These are phyloP conservation scores for Gibbula magus DNA, from an alignment of 2,888 invertebrate species.

Conservation along the genomic window DNA sequence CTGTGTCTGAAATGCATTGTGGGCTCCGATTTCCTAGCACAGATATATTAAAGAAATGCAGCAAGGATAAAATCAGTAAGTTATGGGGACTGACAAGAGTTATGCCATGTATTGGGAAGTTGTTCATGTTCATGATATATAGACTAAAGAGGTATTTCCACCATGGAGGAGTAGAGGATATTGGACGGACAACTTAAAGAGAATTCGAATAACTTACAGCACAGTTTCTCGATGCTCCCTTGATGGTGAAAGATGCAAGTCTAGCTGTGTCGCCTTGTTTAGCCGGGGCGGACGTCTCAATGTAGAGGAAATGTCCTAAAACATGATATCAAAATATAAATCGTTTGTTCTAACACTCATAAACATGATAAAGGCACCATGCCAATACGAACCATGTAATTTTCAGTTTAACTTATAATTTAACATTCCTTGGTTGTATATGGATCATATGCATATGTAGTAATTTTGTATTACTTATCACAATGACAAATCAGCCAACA, in stretches of 20 bases:
- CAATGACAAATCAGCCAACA: too few species aligned
- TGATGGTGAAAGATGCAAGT: slow-evolving; percentile 49
- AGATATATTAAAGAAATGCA: too few species aligned
- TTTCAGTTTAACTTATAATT: too few species aligned
- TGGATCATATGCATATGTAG: too few species aligned
- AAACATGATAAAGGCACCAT: too few species aligned
- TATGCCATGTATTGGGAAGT: too few species aligned
- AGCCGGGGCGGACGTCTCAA: slow-evolving; percentile 56
- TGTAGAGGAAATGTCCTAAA: slow-evolving; percentile 54
- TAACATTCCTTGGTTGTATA: too few species aligned
- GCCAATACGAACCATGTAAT: too few species aligned
- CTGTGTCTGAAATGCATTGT: background rate
- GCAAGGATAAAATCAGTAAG: background rate
- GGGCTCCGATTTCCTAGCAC: too few species aligned
- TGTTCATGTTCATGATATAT: background rate
- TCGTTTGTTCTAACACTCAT: too few species aligned
- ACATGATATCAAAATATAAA: background rate
- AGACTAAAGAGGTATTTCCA: background rate
- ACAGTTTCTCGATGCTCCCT: slow-evolving; percentile 50
- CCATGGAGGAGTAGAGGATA: background rate
- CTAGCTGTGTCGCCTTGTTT: slow-evolving; percentile 56
- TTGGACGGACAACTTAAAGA: background rate
- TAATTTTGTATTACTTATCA: too few species aligned
- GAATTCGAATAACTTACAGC: slow-evolving; percentile 39
- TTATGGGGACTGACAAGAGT: background rate